These are phyloP conservation scores for Ceraclea dissimilis DNA, from an alignment of 2,888 invertebrate species.

Conservation along the genomic window DNA sequence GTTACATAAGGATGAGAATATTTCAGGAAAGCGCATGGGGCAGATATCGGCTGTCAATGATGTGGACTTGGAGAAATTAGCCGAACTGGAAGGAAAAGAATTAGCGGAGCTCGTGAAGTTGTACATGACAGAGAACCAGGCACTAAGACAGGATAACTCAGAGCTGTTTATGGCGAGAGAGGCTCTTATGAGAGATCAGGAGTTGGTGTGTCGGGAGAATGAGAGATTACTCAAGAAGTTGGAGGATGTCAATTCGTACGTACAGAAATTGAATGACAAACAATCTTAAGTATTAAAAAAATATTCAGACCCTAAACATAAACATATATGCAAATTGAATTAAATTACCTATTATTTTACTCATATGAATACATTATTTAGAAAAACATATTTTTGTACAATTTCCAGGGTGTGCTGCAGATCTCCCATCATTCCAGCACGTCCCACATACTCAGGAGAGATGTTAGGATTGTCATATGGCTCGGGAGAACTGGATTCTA, in stretches of 20 bases:
- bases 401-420: conserved; percentile 65
- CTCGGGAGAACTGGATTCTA: conserved; percentile 31
- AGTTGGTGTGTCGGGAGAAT: conserved; percentile 83
- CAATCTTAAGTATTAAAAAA: too few relatives aligned
- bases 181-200: conserved; percentile 78
- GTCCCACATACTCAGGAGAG: conserved; percentile 62
- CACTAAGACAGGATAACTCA: conserved; percentile 73
- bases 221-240: conserved; percentile 80
- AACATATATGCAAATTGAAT: too few relatives aligned
- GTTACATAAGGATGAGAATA: too few relatives aligned
- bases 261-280: too few relatives aligned
- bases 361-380: too few relatives aligned
- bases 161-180: conserved; percentile 77
- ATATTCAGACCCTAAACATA: too few relatives aligned
- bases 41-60: conserved; percentile 52
- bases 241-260: conserved; percentile 82
- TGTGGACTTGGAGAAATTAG: conserved; percentile 64
- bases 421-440: conserved; percentile 73
- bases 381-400: too few relatives aligned
- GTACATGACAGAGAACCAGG: conserved; percentile 76
- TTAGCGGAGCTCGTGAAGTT: conserved; percentile 76
- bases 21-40: conserved; percentile 28
- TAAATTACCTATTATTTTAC: too few relatives aligned
- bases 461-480: conserved; percentile 32
- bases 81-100: conserved; percentile 69